Percentiles rank a stretch among this genome's conserved stretches.
Evolutionary conservation across 2,797 vertebrate species (phyloP).

Genomic region (Onychomys arenicola): DNA sequence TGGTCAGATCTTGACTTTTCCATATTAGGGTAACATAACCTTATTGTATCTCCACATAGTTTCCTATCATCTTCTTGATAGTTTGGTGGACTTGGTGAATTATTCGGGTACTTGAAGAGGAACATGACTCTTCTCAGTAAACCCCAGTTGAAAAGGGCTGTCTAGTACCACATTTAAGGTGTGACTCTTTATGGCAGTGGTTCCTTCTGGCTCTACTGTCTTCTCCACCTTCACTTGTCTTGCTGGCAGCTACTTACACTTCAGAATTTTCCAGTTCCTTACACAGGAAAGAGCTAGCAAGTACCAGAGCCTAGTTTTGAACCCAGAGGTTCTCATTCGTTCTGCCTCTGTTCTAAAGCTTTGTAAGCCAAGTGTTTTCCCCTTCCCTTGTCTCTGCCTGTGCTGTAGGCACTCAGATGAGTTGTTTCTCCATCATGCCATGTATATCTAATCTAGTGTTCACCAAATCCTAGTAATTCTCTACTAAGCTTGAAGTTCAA

Average conservation of each 20-base stretch:
- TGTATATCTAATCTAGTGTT: background rate
- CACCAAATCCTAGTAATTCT: background rate
- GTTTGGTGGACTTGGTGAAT: conserved; percentile 31
- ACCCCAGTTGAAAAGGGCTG: background rate
- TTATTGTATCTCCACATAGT: background rate
- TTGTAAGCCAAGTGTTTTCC: background rate
- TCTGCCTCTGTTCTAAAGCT: conserved; percentile 14
- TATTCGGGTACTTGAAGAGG: background rate
- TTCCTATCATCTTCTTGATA: background rate
- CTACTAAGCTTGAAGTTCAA: background rate
- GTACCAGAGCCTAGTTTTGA: background rate
- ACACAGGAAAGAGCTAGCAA: conserved; percentile 6
- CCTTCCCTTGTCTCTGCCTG: background rate
- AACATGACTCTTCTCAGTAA: conserved; percentile 29
- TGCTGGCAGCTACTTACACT: background rate
- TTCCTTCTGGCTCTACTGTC: background rate
- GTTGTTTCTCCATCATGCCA: background rate
- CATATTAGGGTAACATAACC: background rate
- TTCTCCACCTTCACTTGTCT: background rate
- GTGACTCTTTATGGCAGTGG: background rate
- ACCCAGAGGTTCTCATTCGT: background rate
- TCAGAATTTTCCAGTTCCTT: background rate
- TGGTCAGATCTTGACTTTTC: background rate
- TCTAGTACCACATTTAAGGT: background rate
- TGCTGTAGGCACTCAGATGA: background rate